phyloP scores from a whole-genome alignment of 1,140 invertebrate genomes.

The Nomia melanderi region DNA sequence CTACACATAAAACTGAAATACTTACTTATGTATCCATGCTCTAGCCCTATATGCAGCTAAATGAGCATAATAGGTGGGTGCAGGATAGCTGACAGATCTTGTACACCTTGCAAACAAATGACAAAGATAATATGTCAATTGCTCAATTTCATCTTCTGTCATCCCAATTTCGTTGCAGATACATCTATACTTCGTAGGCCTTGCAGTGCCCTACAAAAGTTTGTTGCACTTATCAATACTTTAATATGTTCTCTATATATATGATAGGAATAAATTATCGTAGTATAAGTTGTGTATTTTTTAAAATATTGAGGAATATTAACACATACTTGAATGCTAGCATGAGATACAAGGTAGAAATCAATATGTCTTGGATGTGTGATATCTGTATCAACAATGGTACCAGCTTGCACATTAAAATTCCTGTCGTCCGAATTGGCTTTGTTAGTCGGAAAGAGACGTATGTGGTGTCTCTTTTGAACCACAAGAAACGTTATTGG shows the following conservation, averaged over 20 bases:
- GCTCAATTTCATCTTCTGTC: constrained; percentile 89
- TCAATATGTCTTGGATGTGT: constrained; percentile 91
- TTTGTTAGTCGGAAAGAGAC: constrained; percentile 83
- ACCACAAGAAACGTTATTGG: constrained; percentile 93
- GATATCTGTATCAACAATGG: constrained; percentile 90
- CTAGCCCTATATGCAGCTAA: constrained; percentile 90
- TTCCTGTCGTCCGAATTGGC: constrained; percentile 81
- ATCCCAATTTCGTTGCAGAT: constrained; percentile 91
- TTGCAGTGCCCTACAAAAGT: constrained; percentile 89
- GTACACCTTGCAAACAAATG: constrained; percentile 94
- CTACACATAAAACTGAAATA: too few relatives aligned
- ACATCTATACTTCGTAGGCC: constrained; percentile 93
- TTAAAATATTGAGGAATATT: too few relatives aligned
- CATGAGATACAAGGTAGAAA: constrained; percentile 91
- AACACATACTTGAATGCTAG: constrained; percentile 84
- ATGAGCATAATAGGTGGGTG: constrained; percentile 97
- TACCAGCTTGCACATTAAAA: constrained; percentile 90
- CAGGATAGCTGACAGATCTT: constrained; percentile 94
- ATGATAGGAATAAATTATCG: not conserved
- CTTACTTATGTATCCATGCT: constrained; percentile 52
- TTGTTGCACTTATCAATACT: constrained; percentile 41
- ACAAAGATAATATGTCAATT: constrained; percentile 92
- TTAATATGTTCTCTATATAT: not conserved
- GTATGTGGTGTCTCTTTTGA: constrained; percentile 94
- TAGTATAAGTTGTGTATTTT: too few relatives aligned